Base-by-base conservation (phyloP, 2,888 invertebrate species). In the Epirrhoe tristata region DNA sequence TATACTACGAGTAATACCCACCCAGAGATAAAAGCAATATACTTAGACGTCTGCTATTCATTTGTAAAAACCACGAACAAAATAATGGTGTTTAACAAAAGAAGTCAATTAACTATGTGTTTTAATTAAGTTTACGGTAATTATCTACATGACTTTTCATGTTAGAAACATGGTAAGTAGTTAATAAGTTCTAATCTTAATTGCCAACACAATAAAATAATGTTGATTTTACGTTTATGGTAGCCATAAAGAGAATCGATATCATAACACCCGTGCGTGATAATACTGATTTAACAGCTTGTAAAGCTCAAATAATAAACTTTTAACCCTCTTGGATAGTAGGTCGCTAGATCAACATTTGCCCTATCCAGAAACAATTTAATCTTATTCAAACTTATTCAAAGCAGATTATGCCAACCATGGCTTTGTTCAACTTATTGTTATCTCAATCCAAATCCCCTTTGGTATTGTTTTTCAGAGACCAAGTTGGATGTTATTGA, bases 341-440 rank as follows among this genome's bases (percentile, higher is more conserved):
- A 46, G 52, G 39, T 43, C 48, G 57, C 63, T 34, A 58, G 50
- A 59, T 48, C 56, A 16, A 50, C 39, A 53, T 67, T 58, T 36
- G 48, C 55, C 63, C 67, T 61, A 60, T 68, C 58, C 63, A 46
- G 32, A 39, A 56, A 63, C 62, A 55, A 16, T 5, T 69, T 63
- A 56, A 69, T 64, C 66, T 63, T 58, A 59, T 58, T 66, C 50
- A 63, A 48, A 68, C 56, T 64, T 63, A 59, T 65, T 62, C 34
- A 60, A 62, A 61, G 56, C 50, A 58, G 66, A 69, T 73, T 67
- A 65, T 14, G 57, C 46, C 51, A 58, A 52, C 39, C 24, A 36
- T 62, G 53, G 65, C 56, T 59, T 53, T 52, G 34, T 34, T 16
- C 12, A 57, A 46, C 39, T 53, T n/a, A 56, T 50, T 52, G 52